Evolutionary conservation across 2,888 invertebrate species (phyloP), one percentile per base, ranked within the genome.

Genomic region (Drosophila multiciliata): DNA sequence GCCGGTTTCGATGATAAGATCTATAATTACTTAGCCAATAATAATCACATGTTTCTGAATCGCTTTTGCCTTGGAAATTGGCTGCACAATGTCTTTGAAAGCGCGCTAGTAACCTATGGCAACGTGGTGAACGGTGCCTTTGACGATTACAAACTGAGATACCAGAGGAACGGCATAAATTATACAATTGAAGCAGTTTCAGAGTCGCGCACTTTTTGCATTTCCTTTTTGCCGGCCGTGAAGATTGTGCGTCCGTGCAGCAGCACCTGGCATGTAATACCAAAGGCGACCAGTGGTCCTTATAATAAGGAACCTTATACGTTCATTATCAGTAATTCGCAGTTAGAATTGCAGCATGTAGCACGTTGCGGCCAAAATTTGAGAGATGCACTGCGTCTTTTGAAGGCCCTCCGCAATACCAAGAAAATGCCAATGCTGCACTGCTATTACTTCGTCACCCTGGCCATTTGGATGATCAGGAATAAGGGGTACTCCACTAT

Each of bases 221-320:
- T 91, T n/a, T 86, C 90, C 68, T 84, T 91, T 57, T 83, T 89
- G 15, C 87, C 90, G 23, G 89, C 76, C 0, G 72, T 91, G 2
- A 64, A 80, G 48, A 80, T 90, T 12, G 6, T 33, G 0, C 26
- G 68, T 35, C 6, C 35, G 8, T 60, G 23, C 9, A n/a, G 11
- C 12, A 3, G 12, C 36, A 38, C 17, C 12, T 85, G 87, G 82
- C 64, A 78, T 57, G 90, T 81, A 0, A 67, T 90, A 8, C 89
- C 91, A 1, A 90, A 79, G 54, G 68, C 66, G 6, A 45, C 62
- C 3, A 33, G 55, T 23, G 66, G 74, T 3, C 67, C 58, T 1
- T 70, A 48, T 8, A 48, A 48, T 2, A 59, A 52, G 7, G 23
- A 50, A 0, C 38, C n/a, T 4, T 64, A 57, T 40, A 79, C 80